Evolutionary conservation across 1,140 invertebrate genomes (phyloP), one percentile per base, ranked within the genome.

Genomic region (Pinna nobilis): DNA sequence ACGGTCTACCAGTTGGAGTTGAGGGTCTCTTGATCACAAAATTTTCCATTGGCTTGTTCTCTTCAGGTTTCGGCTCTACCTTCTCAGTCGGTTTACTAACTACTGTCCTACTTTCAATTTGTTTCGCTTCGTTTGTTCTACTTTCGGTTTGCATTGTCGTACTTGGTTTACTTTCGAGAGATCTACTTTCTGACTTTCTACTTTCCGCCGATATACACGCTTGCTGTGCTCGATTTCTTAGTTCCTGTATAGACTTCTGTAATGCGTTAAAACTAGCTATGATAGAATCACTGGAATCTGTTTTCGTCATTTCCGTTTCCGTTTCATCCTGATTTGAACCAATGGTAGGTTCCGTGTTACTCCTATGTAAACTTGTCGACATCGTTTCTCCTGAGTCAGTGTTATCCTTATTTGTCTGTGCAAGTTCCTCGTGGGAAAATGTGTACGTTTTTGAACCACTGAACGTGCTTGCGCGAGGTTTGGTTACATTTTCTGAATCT

Each of bases 1-100:
- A 75, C 3, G 73, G 73, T 23, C 73, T 44, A 2, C 59, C 59
- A 39, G 35, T 63, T 2, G 59, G 59, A 13, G 59, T 63, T 41
- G 59, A 20, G 20, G 59, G 59, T 15, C 59, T 33, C 39, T 44
- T 44, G 35, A 63, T 35, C 13, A 33, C 37, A n/a, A 33, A n/a
- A 2, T 15, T 59, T 33, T 59, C n/a, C 55, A 25, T 59, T 59
- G 33, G 55, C 20, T n/a, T 15, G 30, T 15, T 33, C 20, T 30
- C 55, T 59, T 59, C 30, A 13, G 23, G 30, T 59, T 33, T 15
- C 18, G 7, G 55, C 13, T 59, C n/a, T n/a, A 59, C 11, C 30
- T 20, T n/a, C 37, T 5, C 6, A n/a, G 18, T 30, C 37, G 23
- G 28, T 18, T 35, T 59, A 30, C 55, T 7, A 35, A 2, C n/a